Conservation (phyloP, 2,888 invertebrate species). For the Polydesmus complanatus region DNA sequence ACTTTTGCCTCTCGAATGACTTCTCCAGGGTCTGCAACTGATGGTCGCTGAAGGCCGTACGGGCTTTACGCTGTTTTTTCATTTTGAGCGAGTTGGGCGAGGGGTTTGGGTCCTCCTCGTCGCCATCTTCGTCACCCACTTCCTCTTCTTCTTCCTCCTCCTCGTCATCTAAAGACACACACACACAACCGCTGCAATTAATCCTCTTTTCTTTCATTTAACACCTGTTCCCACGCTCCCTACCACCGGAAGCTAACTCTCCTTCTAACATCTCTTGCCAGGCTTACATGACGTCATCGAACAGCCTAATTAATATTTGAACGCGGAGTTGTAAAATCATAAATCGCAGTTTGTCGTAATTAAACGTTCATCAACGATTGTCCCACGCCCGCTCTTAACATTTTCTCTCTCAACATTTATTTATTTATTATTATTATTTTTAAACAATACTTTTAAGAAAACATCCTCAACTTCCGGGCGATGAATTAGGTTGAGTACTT, state of each 20-base stretch:
- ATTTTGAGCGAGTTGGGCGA: slow-evolving; percentile 24
- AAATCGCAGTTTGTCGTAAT: too few species aligned
- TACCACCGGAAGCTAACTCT: slow-evolving; percentile 2
- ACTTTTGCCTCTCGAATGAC: slow-evolving; percentile 93
- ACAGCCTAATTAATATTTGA: too few species aligned
- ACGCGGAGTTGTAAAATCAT: too few species aligned
- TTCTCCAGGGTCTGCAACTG: slow-evolving; percentile 92
- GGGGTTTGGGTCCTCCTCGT: not conserved
- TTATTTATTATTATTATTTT: too few species aligned
- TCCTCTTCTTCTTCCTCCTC: slow-evolving; percentile 12
- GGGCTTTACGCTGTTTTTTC: slow-evolving; percentile 90
- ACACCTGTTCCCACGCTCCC: slow-evolving; percentile 6
- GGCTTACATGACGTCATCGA: too few species aligned
- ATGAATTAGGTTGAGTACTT: too few species aligned
- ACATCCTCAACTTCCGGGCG: too few species aligned
- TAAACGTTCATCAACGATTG: too few species aligned
- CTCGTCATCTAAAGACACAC: not conserved
- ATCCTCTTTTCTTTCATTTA: not conserved
- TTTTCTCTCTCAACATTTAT: too few species aligned
- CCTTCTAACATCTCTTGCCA: not conserved
- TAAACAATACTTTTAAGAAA: too few species aligned
- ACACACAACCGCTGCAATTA: not conserved
- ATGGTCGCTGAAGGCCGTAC: slow-evolving; percentile 97
- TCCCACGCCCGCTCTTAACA: too few species aligned
- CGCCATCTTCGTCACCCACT: not conserved